These are phyloP conservation scores for Cyclopterus lumpus DNA, from an alignment of 2,797 vertebrate species.

Conservation along the genomic window DNA sequence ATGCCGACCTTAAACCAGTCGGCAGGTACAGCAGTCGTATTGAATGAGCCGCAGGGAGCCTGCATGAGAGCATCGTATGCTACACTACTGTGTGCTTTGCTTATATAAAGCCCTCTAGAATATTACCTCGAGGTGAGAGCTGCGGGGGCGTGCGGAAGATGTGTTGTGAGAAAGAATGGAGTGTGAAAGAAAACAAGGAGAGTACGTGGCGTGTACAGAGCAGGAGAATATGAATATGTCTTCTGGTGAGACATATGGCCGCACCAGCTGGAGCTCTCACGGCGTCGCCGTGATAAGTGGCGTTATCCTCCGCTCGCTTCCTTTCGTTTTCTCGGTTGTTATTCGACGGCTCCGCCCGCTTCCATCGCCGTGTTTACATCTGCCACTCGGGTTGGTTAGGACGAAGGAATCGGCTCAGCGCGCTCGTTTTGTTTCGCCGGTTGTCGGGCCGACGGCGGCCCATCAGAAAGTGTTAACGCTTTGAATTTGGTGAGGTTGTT, in stretches of 20 bases:
- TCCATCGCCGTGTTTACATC: slow-evolving; percentile 38
- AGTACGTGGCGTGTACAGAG: slow-evolving; percentile 36
- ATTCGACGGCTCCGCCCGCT: slow-evolving; percentile 40
- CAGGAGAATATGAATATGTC: slow-evolving; percentile 39
- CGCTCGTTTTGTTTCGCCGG: too few species aligned
- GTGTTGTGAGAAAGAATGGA: slow-evolving; percentile 32
- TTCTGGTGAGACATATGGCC: slow-evolving; percentile 59
- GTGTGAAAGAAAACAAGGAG: slow-evolving; percentile 24
- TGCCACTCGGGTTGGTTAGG: too few species aligned
- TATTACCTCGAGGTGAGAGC: slow-evolving; percentile 24
- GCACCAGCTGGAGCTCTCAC: slow-evolving; percentile 65
- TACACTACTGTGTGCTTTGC: background rate
- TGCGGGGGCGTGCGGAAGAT: slow-evolving; percentile 16
- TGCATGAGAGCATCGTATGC: background rate
- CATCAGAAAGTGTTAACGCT: too few species aligned
- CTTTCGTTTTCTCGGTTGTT: slow-evolving; percentile 43
- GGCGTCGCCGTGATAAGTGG: slow-evolving; percentile 56
- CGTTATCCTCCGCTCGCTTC: slow-evolving; percentile 48
- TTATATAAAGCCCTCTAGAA: slow-evolving; percentile 10
- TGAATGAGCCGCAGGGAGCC: too few species aligned
- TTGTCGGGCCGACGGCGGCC: too few species aligned
- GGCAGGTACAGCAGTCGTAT: background rate
- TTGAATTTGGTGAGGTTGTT: background rate
- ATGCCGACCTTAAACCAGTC: slow-evolving; percentile 17
- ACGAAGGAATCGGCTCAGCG: too few species aligned